A percentile compares a stretch with the other conserved stretches of the same genome.
phyloP scores from a whole-genome alignment of 2,113 vertebrate species.

The Xenus cinereus region DNA sequence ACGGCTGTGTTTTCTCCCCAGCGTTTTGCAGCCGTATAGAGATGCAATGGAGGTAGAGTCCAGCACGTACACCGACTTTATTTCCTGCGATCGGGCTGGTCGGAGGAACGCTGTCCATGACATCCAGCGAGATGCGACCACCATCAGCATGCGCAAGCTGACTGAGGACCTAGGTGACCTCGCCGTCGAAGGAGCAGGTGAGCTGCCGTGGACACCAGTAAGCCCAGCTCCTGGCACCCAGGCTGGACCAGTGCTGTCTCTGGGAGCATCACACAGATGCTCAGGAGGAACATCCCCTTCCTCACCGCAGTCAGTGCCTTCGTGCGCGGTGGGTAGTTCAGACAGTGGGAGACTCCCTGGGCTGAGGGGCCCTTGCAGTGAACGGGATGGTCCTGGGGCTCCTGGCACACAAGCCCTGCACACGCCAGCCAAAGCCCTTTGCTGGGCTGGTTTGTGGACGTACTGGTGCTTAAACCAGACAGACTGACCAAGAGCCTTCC shows the following conservation, averaged over 20 bases:
- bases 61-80: conserved; percentile 93
- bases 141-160: conserved; percentile 84
- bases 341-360: neutral
- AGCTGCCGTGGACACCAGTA: neutral
- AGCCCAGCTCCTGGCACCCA: neutral
- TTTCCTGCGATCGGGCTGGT: conserved; percentile 91
- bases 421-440: neutral
- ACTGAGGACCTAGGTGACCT: conserved; percentile 83
- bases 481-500: neutral
- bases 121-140: conserved; percentile 79
- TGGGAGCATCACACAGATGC: neutral
- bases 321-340: rapidly evolving
- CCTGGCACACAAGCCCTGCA: neutral
- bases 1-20: neutral
- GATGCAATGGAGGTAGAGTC: conserved; percentile 96
- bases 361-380: neutral
- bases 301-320: neutral
- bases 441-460: neutral
- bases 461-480: neutral
- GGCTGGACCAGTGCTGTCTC: neutral
- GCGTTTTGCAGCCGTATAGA: conserved; percentile 74
- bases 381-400: neutral
- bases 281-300: neutral
- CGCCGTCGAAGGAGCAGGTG: conserved; percentile 67
- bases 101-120: conserved; percentile 94